Percentiles rank a stretch among this genome's conserved stretches.
Evolutionary conservation across 1,140 invertebrate species (phyloP).

Genomic region (Papilio polytes): DNA sequence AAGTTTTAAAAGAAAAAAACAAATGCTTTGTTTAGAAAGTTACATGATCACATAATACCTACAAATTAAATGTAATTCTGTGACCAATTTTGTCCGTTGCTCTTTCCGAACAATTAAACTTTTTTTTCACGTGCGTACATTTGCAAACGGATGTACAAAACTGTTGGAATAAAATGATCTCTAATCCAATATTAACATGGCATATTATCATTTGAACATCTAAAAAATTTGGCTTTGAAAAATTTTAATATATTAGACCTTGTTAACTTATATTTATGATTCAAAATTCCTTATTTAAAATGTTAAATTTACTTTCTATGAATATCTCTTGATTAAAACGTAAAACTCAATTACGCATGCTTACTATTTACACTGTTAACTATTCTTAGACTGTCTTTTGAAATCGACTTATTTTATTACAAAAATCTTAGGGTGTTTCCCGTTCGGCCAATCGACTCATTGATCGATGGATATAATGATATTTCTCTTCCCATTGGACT

Average conservation of each 20-base stretch:
- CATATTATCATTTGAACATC: background rate
- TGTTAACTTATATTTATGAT: background rate
- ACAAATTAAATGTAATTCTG: slow-evolving; percentile 26
- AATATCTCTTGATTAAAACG: background rate
- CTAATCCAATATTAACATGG: background rate
- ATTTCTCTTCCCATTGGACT: too few relatives aligned
- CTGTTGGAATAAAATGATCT: background rate
- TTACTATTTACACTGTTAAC: background rate
- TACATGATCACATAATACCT: background rate
- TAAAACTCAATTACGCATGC: slow-evolving; percentile 10
- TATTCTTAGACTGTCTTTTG: too few relatives aligned
- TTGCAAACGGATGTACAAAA: slow-evolving; percentile 13
- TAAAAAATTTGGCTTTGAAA: background rate
- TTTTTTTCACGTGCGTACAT: slow-evolving; percentile 42
- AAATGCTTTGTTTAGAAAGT: background rate
- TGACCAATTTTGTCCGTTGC: slow-evolving; percentile 37
- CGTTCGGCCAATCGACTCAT: too few relatives aligned
- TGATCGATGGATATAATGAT: too few relatives aligned
- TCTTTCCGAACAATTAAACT: slow-evolving; percentile 39
- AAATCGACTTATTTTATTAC: too few relatives aligned
- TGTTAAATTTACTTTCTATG: slow-evolving; percentile 26
- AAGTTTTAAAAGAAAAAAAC: background rate
- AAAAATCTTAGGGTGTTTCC: too few relatives aligned
- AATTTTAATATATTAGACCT: background rate
- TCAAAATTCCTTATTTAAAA: background rate